These are phyloP conservation scores for Batillaria attramentaria DNA, from an alignment of 1,140 invertebrate species.

Conservation along the genomic window DNA sequence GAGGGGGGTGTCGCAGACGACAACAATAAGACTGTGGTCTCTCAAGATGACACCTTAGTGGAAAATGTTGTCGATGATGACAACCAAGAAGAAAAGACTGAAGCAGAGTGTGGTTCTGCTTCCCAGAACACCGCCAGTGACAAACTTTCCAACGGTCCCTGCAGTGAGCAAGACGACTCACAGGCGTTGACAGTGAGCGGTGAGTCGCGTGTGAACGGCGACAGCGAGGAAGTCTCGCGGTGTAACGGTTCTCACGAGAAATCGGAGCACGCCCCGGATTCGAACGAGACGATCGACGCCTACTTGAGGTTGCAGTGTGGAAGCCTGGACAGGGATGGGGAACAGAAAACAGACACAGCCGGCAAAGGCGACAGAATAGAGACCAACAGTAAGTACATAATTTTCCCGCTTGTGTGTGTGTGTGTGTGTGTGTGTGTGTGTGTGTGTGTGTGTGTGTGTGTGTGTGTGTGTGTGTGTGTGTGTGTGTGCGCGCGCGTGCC, in stretches of 20 bases:
- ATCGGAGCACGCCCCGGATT: no score
- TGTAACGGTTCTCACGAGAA: slow-evolving; percentile 14
- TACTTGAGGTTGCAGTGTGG: slow-evolving; percentile 7
- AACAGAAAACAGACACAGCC: no score
- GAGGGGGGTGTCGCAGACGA: not conserved
- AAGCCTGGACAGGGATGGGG: not conserved
- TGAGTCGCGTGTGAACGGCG: not conserved
- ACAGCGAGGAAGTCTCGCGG: not conserved
- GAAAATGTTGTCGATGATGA: not conserved
- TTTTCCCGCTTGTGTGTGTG: not conserved
- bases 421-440: slow-evolving; percentile 10
- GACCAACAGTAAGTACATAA: no score
- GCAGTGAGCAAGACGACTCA: not conserved
- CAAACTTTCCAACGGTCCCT: not conserved
- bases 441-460: slow-evolving; percentile 12
- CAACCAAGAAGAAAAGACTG: not conserved
- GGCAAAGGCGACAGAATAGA: no score
- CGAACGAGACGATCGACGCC: slow-evolving; percentile 18
- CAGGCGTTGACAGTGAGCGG: not conserved
- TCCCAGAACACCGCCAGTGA: not conserved
- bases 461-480: slow-evolving; percentile 12
- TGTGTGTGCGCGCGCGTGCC: not conserved
- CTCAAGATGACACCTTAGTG: not conserved
- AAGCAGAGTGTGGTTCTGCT: not conserved
- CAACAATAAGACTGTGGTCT: not conserved